Conservation (phyloP, 2,888 invertebrate species). For the Lottia gigantea region DNA sequence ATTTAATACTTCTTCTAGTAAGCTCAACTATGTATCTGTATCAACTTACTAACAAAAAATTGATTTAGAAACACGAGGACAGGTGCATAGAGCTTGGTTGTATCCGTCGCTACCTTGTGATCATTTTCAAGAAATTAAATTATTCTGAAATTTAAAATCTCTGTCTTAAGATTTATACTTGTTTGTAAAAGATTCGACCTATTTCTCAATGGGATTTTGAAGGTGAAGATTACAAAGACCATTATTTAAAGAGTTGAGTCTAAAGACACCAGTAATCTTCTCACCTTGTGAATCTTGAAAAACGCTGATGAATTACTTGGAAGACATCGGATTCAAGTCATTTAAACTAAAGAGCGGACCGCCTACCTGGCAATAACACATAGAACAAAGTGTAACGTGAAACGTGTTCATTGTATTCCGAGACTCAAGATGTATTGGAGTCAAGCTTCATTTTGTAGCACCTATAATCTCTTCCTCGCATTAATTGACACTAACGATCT, state of each 20-base stretch:
- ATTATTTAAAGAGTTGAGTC: background rate
- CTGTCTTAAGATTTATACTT: too few relatives aligned
- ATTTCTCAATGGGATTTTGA: too few relatives aligned
- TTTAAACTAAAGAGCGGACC: conserved; percentile 3
- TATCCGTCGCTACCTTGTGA: too few relatives aligned
- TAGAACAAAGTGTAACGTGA: background rate
- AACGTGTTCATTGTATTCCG: background rate
- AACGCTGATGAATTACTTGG: conserved; percentile 7
- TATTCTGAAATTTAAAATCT: too few relatives aligned
- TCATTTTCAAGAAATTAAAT: too few relatives aligned
- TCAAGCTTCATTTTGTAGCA: background rate
- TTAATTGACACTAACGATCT: conserved; percentile 11
- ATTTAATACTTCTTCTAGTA: background rate
- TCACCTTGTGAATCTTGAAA: background rate
- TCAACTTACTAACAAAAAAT: too few relatives aligned
- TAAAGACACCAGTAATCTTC: conserved; percentile 4
- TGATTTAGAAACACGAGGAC: too few relatives aligned
- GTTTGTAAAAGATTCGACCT: too few relatives aligned
- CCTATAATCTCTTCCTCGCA: background rate
- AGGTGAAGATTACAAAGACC: too few relatives aligned
- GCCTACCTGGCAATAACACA: conserved; percentile 6
- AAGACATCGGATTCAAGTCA: background rate
- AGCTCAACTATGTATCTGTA: too few relatives aligned
- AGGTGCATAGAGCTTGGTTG: too few relatives aligned
- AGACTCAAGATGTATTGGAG: conserved; percentile 8